A percentile compares a stretch with the other conserved stretches of the same genome.
Conservation (phyloP, 2,113 vertebrate species). For the Uria aalge region DNA sequence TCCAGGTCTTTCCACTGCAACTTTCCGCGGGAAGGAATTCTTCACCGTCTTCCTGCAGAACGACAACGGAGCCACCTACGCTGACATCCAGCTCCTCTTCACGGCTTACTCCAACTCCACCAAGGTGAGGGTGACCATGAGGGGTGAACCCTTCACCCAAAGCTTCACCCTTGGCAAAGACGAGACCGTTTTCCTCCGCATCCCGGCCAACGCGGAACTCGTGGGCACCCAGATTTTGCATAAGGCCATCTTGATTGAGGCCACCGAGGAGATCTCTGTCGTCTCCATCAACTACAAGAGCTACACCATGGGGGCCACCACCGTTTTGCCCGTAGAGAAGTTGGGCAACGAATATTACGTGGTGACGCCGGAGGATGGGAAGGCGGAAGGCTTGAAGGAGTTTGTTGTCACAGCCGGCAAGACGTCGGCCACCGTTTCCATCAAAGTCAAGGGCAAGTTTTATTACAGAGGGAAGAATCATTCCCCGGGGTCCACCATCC, state of each 20-base stretch:
- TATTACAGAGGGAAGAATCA: background rate
- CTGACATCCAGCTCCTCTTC: background rate
- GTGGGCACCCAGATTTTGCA: background rate
- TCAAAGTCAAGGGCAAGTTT: background rate
- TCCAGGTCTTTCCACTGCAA: background rate
- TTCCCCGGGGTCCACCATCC: background rate
- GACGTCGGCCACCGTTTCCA: background rate
- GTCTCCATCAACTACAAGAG: background rate
- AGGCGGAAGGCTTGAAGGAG: background rate
- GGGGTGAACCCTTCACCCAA: accelerated
- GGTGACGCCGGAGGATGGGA: slow-evolving; percentile 44
- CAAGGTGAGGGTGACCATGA: accelerated
- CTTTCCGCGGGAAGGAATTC: background rate
- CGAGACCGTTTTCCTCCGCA: accelerated
- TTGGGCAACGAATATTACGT: slow-evolving; percentile 76
- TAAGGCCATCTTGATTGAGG: slow-evolving; percentile 59
- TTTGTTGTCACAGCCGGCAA: slow-evolving; percentile 67
- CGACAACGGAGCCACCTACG: accelerated
- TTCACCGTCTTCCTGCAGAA: background rate
- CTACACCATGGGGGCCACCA: background rate
- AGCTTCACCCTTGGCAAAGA: background rate
- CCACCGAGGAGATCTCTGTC: slow-evolving; percentile 49
- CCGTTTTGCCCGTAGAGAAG: background rate
- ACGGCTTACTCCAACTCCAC: background rate
- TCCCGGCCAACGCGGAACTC: slow-evolving; percentile 51